Conservation (phyloP, 2,888 invertebrate genomes). For the Drosophila barbarae region DNA sequence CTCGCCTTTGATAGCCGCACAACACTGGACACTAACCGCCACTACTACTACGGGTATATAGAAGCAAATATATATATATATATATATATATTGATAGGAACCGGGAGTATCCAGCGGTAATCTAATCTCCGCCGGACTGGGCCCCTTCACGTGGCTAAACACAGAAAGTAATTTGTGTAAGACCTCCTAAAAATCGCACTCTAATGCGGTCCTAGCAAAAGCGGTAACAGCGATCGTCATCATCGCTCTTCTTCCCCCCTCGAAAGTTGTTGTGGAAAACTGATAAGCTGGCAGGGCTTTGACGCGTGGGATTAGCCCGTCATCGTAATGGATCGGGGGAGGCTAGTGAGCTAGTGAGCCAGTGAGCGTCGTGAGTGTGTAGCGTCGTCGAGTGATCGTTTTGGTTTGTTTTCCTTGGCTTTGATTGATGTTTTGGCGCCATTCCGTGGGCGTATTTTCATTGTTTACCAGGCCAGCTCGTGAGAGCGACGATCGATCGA, state of each 20-base stretch:
- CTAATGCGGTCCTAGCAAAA: constrained; percentile 11
- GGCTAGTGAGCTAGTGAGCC: too few relatives aligned
- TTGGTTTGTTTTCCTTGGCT: constrained; percentile 41
- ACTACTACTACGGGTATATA: not conserved
- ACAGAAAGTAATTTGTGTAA: constrained; percentile 36
- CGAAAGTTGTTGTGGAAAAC: constrained; percentile 32
- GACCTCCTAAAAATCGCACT: constrained; percentile 30
- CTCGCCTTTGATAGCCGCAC: constrained; percentile 21
- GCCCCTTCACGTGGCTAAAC: constrained; percentile 61
- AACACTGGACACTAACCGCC: not conserved
- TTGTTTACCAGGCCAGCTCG: constrained; percentile 27
- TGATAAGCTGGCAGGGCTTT: constrained; percentile 57
- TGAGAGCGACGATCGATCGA: constrained; percentile 23
- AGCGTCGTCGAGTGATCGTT: constrained; percentile 31
- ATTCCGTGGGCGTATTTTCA: constrained; percentile 50
- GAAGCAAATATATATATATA: not conserved
- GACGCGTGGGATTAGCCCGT: constrained; percentile 52
- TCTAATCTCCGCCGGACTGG: constrained; percentile 31
- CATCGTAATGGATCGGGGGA: constrained; percentile 50
- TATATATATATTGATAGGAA: constrained; percentile 20
- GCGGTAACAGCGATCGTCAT: not conserved
- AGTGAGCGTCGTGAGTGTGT: constrained; percentile 1
- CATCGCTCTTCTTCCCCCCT: constrained; percentile 20
- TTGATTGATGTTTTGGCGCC: constrained; percentile 72
- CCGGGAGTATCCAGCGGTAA: constrained; percentile 25